Evolutionary conservation across 2,888 invertebrate genomes (phyloP), one percentile per base, ranked within the genome.

Genomic region (Cryptocephalus primarius): DNA sequence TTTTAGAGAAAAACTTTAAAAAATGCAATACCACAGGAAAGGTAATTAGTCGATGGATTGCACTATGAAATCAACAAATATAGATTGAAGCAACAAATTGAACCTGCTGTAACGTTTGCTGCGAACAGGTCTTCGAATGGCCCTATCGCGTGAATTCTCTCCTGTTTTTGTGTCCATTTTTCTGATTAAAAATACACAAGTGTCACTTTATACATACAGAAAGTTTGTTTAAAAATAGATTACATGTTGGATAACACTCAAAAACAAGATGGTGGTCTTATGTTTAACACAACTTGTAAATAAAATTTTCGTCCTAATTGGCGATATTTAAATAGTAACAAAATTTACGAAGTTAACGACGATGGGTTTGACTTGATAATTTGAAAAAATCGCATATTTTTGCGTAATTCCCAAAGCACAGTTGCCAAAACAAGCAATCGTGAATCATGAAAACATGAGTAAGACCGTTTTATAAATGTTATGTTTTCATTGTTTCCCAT

Each of bases 91-190:
- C 22, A 22, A 22, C 22, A 22, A 36, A 36, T 12, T 36, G 14
- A 68, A 83, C 83, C 83, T 79, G 73, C 79, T 83, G 68, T 82
- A 80, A 63, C 82, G 74, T 62, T 83, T 80, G 75, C 78, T 84
- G 64, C 84, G 76, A 55, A 83, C 76, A 46, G 83, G 83, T 55
- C 83, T 75, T 61, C 75, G 71, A 22, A 6, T 22, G 52, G 76
- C 67, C 66, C 77, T 76, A 59, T 72, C 75, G 71, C 73, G 55
- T 31, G 50, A 49, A 48, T 52, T 51, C 59, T 73, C 76, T 49
- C 64, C 62, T 53, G 66, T 61, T 53, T 65, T 64, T 58, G 61
- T 59, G 54, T 69, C 69, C 69, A 69, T 69, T 57, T 57, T 57
- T 55, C 54, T 61, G 62, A 46, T 54, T 48, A 49, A 60, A 63